Percentiles rank a stretch among this genome's conserved stretches.
These are phyloP conservation scores for Ceriagrion tenellum DNA, from an alignment of 2,888 invertebrate species.

Conservation along the genomic window DNA sequence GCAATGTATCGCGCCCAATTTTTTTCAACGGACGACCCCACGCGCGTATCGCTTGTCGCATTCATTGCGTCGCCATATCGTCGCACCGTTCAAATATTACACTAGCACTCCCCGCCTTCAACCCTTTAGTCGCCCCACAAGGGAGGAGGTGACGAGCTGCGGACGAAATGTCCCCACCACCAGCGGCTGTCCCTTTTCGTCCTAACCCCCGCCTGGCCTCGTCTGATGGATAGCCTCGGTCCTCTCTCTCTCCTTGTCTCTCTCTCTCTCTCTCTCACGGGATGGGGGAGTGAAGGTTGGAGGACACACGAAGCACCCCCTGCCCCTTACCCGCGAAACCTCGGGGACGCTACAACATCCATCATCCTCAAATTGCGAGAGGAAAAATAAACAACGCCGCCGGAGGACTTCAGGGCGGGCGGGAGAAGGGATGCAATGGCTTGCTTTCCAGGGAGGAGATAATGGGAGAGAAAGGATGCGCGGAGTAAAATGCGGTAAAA, in stretches of 20 bases:
- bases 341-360: constrained; percentile 33
- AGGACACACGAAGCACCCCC: background rate
- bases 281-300: background rate
- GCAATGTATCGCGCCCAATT: too few species aligned
- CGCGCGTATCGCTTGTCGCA: too few species aligned
- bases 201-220: background rate
- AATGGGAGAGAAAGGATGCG: constrained; percentile 25
- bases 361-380: constrained; percentile 23
- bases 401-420: background rate
- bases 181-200: background rate
- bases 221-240: constrained; percentile 5
- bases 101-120: too few species aligned
- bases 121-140: background rate
- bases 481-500: background rate
- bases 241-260: background rate
- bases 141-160: background rate
- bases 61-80: too few species aligned
- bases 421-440: background rate
- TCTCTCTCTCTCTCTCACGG: constrained; percentile 8
- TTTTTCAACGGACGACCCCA: too few species aligned
- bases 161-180: background rate
- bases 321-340: background rate
- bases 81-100: too few species aligned
- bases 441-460: background rate
- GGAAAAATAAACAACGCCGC: constrained; percentile 38